phyloP scores from a whole-genome alignment of 2,113 vertebrate genomes.

The Dryoscopus gambensis region DNA sequence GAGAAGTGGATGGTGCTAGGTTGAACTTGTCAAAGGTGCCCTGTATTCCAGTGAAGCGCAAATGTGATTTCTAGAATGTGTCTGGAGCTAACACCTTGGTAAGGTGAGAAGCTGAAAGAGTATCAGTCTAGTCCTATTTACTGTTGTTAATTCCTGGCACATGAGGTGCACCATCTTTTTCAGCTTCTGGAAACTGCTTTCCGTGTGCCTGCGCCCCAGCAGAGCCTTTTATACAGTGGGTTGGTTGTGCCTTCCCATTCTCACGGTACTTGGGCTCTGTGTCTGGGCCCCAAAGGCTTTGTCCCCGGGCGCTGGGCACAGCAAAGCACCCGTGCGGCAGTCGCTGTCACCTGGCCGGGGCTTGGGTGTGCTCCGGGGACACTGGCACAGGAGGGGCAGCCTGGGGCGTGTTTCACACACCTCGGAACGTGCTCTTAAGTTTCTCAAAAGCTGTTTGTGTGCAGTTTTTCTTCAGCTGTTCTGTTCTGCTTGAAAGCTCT shows the following conservation, averaged over 20 bases:
- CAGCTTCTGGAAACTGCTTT: neutral
- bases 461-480: neutral
- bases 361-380: fast-evolving
- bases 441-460: neutral
- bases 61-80: neutral
- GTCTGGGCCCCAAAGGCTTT: too few relatives aligned
- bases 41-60: neutral
- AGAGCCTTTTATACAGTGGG: neutral
- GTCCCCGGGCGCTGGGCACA: fast-evolving
- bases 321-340: fast-evolving
- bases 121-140: fast-evolving
- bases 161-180: neutral
- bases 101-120: neutral
- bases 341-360: fast-evolving
- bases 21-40: neutral
- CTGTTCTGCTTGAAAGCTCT: neutral
- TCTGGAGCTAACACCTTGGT: neutral
- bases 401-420: fast-evolving
- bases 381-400: neutral
- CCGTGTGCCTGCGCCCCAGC: neutral
- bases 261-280: neutral
- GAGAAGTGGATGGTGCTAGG: neutral
- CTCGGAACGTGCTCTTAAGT: fast-evolving
- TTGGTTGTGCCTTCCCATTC: neutral
- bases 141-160: neutral